Evolutionary conservation across 2,888 invertebrate genomes (phyloP), one percentile per base, ranked within the genome.

Genomic region (Lochmaea crataegi): DNA sequence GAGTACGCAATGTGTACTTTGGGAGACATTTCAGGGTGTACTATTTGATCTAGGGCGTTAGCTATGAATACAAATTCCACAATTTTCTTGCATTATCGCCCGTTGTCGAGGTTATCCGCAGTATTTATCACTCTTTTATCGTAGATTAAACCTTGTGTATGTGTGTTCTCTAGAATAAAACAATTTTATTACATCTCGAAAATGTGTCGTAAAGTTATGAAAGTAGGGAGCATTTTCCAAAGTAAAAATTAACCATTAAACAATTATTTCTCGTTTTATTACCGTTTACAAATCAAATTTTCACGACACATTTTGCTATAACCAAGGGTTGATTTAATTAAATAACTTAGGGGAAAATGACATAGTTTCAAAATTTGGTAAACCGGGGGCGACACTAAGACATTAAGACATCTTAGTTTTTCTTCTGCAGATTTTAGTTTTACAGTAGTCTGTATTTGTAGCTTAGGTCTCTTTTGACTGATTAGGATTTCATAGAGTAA

Each of bases 1-100:
- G 38, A 38, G 60, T 12, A n/a, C 7, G 58, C 32, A 58, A 58
- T 58, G 32, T 60, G 60, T 60, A 60, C 60, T 60, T 38, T 60
- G 60, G 60, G 60, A 38, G 32, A 60, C n/a, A 32, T 60, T 60
- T 60, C 16, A 14, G 60, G 60, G 60, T 38, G 32, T 38, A 38
- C 6, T 53, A 18, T 53, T 53, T 53, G 18, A 53, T 9, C 7
- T 53, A 18, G 16, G 16, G 53, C 53, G 53, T 53, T 38, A 53
- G 53, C 53, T 53, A 53, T 53, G 53, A 53, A 53, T 53, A 53
- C 53, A 53, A 53, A 53, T 53, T 18, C 16, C 18, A 16, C 16
- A 16, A 16, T 53, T 53, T 53, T 53, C 53, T 18, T 10, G 18
- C 3, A 53, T 53, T 53, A 53, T 53, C 53, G 16, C 53, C 53